Percentiles rank a stretch among this genome's conserved stretches.
These are phyloP conservation scores for Gonatopus flavifemur DNA, from an alignment of 1,140 invertebrate genomes.

Conservation along the genomic window DNA sequence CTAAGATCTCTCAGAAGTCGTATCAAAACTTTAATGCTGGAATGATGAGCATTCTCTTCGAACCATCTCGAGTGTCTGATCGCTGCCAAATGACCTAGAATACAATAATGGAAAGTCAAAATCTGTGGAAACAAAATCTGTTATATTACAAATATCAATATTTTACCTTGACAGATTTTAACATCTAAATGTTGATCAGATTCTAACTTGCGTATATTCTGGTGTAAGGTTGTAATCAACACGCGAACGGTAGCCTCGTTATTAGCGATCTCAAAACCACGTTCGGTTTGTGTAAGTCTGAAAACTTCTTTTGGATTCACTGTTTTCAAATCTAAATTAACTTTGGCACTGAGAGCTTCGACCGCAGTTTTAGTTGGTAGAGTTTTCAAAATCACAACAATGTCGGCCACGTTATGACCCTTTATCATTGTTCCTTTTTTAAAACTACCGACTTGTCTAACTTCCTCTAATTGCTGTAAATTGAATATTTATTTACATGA, in stretches of 20 bases:
- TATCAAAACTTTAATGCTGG: constrained; percentile 94
- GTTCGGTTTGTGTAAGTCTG: constrained; percentile 68
- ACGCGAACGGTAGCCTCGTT: constrained; percentile 84
- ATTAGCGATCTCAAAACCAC: constrained; percentile 81
- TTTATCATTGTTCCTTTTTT: constrained; percentile 98
- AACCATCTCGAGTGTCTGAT: constrained; percentile 97
- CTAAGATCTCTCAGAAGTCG: constrained; percentile 88
- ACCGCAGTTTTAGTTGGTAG: constrained; percentile 94
- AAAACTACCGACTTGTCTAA: constrained; percentile 93
- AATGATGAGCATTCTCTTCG: constrained; percentile 97
- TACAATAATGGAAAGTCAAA: constrained; percentile 33
- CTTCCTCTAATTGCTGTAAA: constrained; percentile 92
- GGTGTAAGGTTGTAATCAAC: constrained; percentile 89
- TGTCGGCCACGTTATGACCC: constrained; percentile 92
- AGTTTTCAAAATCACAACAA: constrained; percentile 98
- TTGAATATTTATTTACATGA: constrained; percentile 10
- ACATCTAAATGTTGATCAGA: constrained; percentile 67
- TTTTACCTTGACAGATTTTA: constrained; percentile 53
- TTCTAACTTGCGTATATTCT: constrained; percentile 90
- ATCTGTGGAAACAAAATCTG: constrained; percentile 1
- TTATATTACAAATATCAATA: not conserved
- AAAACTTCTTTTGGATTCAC: constrained; percentile 64
- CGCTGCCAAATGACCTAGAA: constrained; percentile 82
- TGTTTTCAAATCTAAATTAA: constrained; percentile 71
- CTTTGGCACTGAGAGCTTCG: constrained; percentile 86